phyloP scores from a whole-genome alignment of 2,888 invertebrate genomes.

The Volucella zonaria region DNA sequence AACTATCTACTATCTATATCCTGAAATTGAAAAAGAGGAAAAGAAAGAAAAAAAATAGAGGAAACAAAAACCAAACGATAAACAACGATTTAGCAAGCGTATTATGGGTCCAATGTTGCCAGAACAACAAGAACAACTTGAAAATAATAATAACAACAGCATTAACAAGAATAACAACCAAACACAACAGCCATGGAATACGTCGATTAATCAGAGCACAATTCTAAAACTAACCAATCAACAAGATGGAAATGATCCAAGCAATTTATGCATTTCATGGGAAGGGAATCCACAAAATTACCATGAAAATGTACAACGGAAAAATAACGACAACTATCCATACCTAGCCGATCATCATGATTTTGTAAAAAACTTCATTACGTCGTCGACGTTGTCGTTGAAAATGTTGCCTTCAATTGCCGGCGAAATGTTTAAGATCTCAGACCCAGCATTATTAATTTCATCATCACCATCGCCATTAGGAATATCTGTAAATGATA shows the following conservation, averaged over 20 bases:
- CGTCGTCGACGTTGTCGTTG: slow-evolving; percentile 35
- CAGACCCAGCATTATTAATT: background rate
- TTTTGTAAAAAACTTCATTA: slow-evolving; percentile 30
- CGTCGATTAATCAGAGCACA: slow-evolving; percentile 43
- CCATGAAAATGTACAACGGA: slow-evolving; percentile 20
- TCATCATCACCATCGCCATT: slow-evolving; percentile 2
- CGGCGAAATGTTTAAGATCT: background rate
- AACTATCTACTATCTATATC: too few relatives aligned
- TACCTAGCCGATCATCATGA: slow-evolving; percentile 44
- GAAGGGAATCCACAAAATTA: slow-evolving; percentile 5
- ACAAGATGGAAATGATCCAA: slow-evolving; percentile 10
- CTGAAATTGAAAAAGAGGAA: background rate
- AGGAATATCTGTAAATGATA: background rate
- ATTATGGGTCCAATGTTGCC: slow-evolving; percentile 77
- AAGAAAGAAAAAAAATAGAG: slow-evolving; percentile 13
- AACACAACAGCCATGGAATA: slow-evolving; percentile 57
- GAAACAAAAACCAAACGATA: slow-evolving; percentile 62
- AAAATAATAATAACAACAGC: slow-evolving; percentile 35
- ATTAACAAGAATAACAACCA: slow-evolving; percentile 38
- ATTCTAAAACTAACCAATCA: background rate
- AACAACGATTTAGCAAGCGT: slow-evolving; percentile 73
- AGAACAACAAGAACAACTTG: slow-evolving; percentile 66
- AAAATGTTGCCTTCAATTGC: slow-evolving; percentile 48
- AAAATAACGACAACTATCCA: slow-evolving; percentile 21
- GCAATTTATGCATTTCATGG: background rate